phyloP scores from a whole-genome alignment of 2,797 vertebrate species.

The Lutjanus argentimaculatus region DNA sequence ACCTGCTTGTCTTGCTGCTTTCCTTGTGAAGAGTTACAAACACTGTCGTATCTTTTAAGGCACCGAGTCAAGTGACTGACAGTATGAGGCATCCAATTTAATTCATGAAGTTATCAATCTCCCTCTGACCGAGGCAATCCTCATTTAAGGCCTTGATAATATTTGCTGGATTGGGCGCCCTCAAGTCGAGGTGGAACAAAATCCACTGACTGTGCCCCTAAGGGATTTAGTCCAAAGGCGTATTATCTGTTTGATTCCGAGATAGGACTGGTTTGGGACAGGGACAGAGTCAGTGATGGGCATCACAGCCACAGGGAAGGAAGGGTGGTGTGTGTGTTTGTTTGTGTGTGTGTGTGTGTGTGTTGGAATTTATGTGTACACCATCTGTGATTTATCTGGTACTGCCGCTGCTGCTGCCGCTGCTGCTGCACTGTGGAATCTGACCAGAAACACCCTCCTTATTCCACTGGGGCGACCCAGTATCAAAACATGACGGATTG shows the following conservation, averaged over 20 bases:
- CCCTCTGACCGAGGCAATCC: slow-evolving; percentile 2
- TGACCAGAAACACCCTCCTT: slow-evolving; percentile 60
- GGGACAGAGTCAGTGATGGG: slow-evolving; percentile 41
- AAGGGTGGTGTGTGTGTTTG: slow-evolving; percentile 29
- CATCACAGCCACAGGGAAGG: slow-evolving; percentile 46
- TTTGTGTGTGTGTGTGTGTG: slow-evolving; percentile 21
- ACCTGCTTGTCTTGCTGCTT: neutral
- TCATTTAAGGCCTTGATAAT: slow-evolving; percentile 32
- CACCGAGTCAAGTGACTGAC: slow-evolving; percentile 9
- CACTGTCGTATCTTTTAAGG: neutral
- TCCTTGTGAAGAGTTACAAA: neutral
- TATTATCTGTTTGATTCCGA: slow-evolving; percentile 56
- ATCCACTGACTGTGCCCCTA: slow-evolving; percentile 41
- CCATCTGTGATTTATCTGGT: slow-evolving; percentile 65
- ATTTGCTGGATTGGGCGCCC: slow-evolving; percentile 27
- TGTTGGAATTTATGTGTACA: slow-evolving; percentile 53
- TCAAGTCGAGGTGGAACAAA: slow-evolving; percentile 49
- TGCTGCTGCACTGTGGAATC: slow-evolving; percentile 47
- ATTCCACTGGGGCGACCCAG: slow-evolving; percentile 62
- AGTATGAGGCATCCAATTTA: slow-evolving; percentile 22
- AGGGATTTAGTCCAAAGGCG: slow-evolving; percentile 58
- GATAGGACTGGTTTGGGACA: slow-evolving; percentile 52
- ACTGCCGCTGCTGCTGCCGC: slow-evolving; percentile 36
- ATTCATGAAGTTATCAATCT: slow-evolving; percentile 34
- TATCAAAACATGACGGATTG: slow-evolving; percentile 77